Percentiles rank a stretch among this genome's conserved stretches.
phyloP scores from a whole-genome alignment of 2,797 vertebrate genomes.

The Hemitrygon akajei region DNA sequence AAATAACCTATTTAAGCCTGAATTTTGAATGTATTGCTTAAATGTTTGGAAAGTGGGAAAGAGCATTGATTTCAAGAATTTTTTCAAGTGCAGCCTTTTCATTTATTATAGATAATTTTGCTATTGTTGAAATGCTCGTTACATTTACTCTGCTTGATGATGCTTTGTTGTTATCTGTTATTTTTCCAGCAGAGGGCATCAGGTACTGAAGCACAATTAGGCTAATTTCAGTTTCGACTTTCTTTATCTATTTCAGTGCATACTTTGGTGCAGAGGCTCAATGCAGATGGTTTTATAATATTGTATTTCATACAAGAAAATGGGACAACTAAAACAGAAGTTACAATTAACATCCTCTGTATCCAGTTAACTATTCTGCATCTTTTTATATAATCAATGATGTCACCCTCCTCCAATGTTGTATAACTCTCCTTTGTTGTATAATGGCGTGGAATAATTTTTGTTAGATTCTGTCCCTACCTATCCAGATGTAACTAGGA shows the following conservation, averaged over 20 bases:
- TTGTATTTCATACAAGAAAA: not conserved
- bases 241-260: not conserved
- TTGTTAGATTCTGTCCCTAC: not conserved
- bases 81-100: not conserved
- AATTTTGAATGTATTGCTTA: not conserved
- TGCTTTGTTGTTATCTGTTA: not conserved
- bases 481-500: not conserved
- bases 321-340: not conserved
- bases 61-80: not conserved
- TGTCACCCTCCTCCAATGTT: not conserved
- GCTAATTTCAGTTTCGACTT: not conserved
- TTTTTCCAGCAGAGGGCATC: conserved; percentile 6
- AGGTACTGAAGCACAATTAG: not conserved
- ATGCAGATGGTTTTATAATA: not conserved
- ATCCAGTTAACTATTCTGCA: not conserved
- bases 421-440: not conserved
- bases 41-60: not conserved
- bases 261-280: not conserved
- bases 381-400: not conserved
- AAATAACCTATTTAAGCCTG: not conserved
- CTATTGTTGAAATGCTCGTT: not conserved
- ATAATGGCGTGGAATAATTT: not conserved
- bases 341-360: not conserved
- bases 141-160: not conserved
- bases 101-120: not conserved